Evolutionary conservation across 2,888 invertebrate genomes (phyloP), one percentile per base, ranked within the genome.

Genomic region (Ptilodon capucinus): DNA sequence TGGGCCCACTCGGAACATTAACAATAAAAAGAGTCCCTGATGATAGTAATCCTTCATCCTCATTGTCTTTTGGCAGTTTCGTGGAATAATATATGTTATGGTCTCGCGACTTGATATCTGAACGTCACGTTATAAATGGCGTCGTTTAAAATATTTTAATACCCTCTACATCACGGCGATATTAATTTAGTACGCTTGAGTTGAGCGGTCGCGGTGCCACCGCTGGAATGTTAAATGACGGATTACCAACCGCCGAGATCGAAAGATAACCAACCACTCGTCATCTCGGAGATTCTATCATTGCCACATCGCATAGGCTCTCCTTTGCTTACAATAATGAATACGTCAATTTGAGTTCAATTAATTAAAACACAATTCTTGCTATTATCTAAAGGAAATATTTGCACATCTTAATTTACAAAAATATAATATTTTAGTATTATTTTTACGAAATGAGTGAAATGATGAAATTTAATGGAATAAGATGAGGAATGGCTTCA

Each of bases 21-120:
- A 86, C 84, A 88, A 87, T 76, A 89, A 88, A 89, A 90, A 81
- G 84, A 81, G 65, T 75, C 74, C 68, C 70, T 89, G 89, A 91
- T 90, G 90, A 90, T 88, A 84, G 85, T 87, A 87, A 91, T 91
- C 86, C 91, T 80, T 91, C 91, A 91, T 82, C 82, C 73, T 89
- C 88, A 90, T 91, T 91, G 91, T 90, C 89, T 90, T 89, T 90
- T 91, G 90, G 89, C 91, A 90, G 85, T 88, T 90, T 88, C 88
- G 79, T 76, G 81, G 86, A 88, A 89, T 89, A 89, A 89, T 85
- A 88, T 90, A 90, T 89, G 86, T 82, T 84, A 74, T 76, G 78
- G 76, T 81, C 82, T 79, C 73, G 86, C 84, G 84, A 85, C 85
- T 82, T 86, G 88, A 88, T 87, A 85, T 86, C 83, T 74, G 84